phyloP scores from a whole-genome alignment of 2,888 invertebrate species.

The Rhabditoides inermis region DNA sequence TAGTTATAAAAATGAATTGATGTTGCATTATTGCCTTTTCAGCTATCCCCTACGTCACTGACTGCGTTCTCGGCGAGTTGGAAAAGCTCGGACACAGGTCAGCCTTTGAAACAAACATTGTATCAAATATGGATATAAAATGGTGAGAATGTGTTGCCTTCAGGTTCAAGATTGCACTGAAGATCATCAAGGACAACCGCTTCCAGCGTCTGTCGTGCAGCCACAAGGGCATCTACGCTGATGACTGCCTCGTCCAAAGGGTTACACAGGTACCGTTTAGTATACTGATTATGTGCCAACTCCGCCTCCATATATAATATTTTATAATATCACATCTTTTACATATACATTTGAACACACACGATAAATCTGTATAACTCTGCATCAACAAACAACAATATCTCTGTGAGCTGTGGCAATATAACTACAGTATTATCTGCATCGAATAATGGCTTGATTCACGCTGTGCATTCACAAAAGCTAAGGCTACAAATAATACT shows the following conservation, averaged over 20 bases:
- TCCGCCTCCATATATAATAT: too few species aligned
- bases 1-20: constrained; percentile 34
- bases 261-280: constrained; percentile 68
- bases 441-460: too few species aligned
- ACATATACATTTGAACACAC: too few species aligned
- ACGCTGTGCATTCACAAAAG: too few species aligned
- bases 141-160: background rate
- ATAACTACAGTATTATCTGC: too few species aligned
- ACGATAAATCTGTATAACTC: too few species aligned
- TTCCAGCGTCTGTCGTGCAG: constrained; percentile 85
- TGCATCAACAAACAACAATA: too few species aligned
- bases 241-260: constrained; percentile 91
- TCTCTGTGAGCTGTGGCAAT: too few species aligned
- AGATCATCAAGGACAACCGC: constrained; percentile 82
- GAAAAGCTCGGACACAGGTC: constrained; percentile 93
- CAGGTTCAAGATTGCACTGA: constrained; percentile 32
- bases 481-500: too few species aligned
- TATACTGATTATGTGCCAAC: too few species aligned
- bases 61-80: constrained; percentile 92
- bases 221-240: constrained; percentile 97
- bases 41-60: constrained; percentile 93
- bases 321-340: too few species aligned
- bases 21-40: constrained; percentile 12
- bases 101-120: too few species aligned
- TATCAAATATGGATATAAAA: constrained; percentile 45